Base-by-base conservation (phyloP, 2,797 vertebrate species). In the Lates japonicus region DNA sequence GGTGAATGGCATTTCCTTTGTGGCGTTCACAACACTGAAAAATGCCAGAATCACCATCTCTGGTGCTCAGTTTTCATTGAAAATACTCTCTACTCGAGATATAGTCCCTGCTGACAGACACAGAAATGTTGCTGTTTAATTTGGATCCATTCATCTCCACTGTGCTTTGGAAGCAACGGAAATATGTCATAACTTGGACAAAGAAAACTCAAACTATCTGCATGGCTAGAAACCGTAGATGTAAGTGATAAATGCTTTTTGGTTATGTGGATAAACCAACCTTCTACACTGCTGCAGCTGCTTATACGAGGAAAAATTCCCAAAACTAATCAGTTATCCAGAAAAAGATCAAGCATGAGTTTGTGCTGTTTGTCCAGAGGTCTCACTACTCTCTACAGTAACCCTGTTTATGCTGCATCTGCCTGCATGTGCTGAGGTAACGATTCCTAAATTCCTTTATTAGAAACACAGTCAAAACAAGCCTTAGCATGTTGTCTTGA, bases 391-490 rank as follows among this genome's bases (percentile, higher is more conserved):
- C 9, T 59, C 22, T 54, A 16, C n/a, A 29, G 54, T n/a, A 41
- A 76, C 49, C 20, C 25, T 17, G 58, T 7, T 16, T 29, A 29
- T 5, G 5, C 52, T 52, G 22, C n/a, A 44, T 46, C n/a, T 3
- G 69, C 12, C 44, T 52, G 13, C 37, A 39, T 13, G 46, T 49
- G 44, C 44, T 46, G 46, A 20, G 3, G 49, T 11, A 11, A 10
- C 22, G 7, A 22, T 51, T 12, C n/a, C 49, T 49, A 37, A 35
- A 44, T 37, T 14, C 9, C 17, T 25, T 64, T 31, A 37, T 73
- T 22, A 67, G 12, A 74, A 58, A 20, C 37, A 25, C n/a, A 14
- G 37, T 51, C 3, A 41, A 69, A 76, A 74, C 65, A 65, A 58
- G 72, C 2, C 16, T 17, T 9, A 25, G 14, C 42, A 51, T 44